Conservation (phyloP, 2,797 vertebrate genomes). For the Lepilemur septentrionalis region DNA sequence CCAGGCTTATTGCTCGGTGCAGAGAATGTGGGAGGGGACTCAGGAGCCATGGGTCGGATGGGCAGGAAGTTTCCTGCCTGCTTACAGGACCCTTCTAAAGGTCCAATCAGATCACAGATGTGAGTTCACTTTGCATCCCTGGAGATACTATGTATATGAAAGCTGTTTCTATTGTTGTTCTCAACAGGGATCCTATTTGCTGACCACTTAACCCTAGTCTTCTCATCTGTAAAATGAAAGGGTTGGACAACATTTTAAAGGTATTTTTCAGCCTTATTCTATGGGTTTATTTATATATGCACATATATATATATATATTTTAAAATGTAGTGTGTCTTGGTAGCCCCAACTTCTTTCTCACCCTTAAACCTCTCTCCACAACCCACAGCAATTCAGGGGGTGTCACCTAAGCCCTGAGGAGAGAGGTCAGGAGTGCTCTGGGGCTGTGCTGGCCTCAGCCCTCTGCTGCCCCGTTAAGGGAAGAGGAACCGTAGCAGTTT, state of each 20-base stretch:
- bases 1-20: background rate
- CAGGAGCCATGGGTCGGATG: background rate
- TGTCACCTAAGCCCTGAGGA: background rate
- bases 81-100: background rate
- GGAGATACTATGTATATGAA: background rate
- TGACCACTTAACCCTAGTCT: background rate
- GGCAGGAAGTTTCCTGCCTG: background rate
- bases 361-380: background rate
- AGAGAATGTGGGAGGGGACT: background rate
- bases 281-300: background rate
- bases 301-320: background rate
- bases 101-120: background rate
- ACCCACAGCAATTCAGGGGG: background rate
- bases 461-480: background rate
- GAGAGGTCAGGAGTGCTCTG: background rate
- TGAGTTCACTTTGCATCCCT: background rate
- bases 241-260: background rate
- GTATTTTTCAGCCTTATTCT: background rate
- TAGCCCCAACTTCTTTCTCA: background rate
- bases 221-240: slow-evolving; percentile 20
- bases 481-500: background rate
- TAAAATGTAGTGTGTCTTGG: background rate
- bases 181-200: background rate
- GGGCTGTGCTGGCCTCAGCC: background rate
- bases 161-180: background rate